These are phyloP conservation scores for Halcyon malimbica DNA, from an alignment of 2,113 vertebrate species.

Conservation along the genomic window DNA sequence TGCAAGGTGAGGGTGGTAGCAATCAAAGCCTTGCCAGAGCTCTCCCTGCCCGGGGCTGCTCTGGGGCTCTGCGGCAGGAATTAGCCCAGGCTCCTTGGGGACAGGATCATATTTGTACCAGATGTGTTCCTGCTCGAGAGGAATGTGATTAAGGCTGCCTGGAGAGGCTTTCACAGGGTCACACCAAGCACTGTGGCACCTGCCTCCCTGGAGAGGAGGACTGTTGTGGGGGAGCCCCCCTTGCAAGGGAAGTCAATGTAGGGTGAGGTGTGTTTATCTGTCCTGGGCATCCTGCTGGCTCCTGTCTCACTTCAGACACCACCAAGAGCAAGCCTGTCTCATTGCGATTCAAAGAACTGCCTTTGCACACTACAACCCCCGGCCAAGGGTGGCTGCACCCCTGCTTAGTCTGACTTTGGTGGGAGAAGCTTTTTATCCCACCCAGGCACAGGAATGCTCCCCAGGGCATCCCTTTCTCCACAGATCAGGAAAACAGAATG, in stretches of 20 bases:
- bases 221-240: fast-evolving
- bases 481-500: not conserved
- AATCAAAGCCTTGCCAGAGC: fast-evolving
- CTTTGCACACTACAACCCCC: not conserved
- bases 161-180: constrained; percentile 23
- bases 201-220: not conserved
- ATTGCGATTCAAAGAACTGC: not conserved
- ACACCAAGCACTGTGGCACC: not conserved
- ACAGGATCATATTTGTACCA: constrained; percentile 54
- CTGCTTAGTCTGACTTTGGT: not conserved
- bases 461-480: not conserved
- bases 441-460: not conserved
- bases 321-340: fast-evolving
- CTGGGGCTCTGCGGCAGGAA: not conserved
- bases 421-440: not conserved
- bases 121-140: constrained; percentile 59
- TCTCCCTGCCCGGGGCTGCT: not conserved
- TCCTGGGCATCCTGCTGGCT: not conserved
- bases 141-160: constrained; percentile 57
- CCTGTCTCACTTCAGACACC: not conserved
- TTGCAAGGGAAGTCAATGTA: fast-evolving
- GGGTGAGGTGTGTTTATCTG: not conserved
- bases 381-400: fast-evolving
- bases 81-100: constrained; percentile 31
- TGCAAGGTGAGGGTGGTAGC: not conserved